Base-by-base conservation (phyloP, 2,113 vertebrate species). In the Corynorhinus townsendii region DNA sequence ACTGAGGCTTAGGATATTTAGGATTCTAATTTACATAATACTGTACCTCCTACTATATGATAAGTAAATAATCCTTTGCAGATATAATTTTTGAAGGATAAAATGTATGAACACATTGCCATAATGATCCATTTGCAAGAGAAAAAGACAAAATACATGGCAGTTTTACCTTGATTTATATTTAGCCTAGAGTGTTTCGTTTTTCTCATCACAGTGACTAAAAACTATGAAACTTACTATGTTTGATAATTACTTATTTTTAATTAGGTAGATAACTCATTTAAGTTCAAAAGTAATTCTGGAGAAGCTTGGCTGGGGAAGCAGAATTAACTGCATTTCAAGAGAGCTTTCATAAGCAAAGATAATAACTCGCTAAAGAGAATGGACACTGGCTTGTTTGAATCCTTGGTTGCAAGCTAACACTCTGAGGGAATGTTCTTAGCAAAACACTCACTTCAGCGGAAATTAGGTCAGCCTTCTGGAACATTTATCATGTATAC, bases 391-490 rank as follows among this genome's bases (percentile, higher is more conserved):
- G 40, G 90, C 71, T 73, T 45, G 85, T 90, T 92, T 80, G 56
- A 84, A 66, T 90, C 92, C 89, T 69, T 91, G 76, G 77, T 94
- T 92, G 92, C 97, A 91, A 89, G 90, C 95, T 89, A 95, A 94
- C 82, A 95, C 95, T 96, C 93, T 84, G 88, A 95, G 95, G 85
- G 95, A 96, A 96, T 93, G 92, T 95, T 93, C 97, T 96, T 95
- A 92, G 95, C 93, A 93, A 95, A 95, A 97, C 92, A 94, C 90
- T 97, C 85, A 76, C 90, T 97, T 93, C 93, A 90, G 3, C 35
- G 56, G 97, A 95, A 97, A 97, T 96, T 95, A 96, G 95, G 97
- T 97, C 97, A 97, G 95, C 93, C 85, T 96, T 95, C 92, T 94
- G 97, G 95, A 94, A 94, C 95, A 94, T 95, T 96, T 94, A 95